Base-by-base conservation (phyloP, 2,888 invertebrate genomes). In the Pasiphila rectangulata region DNA sequence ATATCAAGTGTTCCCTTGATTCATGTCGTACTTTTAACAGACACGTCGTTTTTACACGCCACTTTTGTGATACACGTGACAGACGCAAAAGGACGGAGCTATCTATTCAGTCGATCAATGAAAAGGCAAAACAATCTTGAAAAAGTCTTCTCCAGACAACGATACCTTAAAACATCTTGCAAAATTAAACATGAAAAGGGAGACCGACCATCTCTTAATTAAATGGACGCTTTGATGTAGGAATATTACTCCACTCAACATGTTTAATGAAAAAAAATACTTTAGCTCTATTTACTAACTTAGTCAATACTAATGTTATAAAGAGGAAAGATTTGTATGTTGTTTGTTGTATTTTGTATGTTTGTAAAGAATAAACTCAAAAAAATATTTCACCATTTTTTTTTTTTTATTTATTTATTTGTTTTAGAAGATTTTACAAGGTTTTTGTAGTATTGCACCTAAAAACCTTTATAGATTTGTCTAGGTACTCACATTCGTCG, bases 241-340 rank as follows among this genome's bases (percentile, higher is more conserved):
- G 52, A 59, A 57, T 59, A 62, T 57, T 56, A 44, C 46, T 52
- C 44, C 43, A 46, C 43, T 45, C 32, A 51, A 50, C 43, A 52
- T 56, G 54, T 44, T 48, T 43, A 35, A 58, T 46, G 36, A 59
- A 56, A 57, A 50, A 57, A 54, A 46, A 27, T 21, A 41, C 24
- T 50, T 46, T 49, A 36, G 35, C 49, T 47, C 48, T 47, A 43
- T 53, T 59, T 47, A 44, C 9, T 9, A n/a, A 25, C 23, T 40
- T 19, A 30, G 29, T 36, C n/a, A 29, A 4, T 3, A 35, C 15
- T n/a, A n/a, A n/a, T n/a, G n/a, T n/a, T n/a, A n/a, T n/a, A n/a
- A n/a, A n/a, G n/a, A n/a, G n/a, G n/a, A n/a, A n/a, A n/a, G n/a
- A n/a, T n/a, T n/a, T n/a, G n/a, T n/a, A n/a, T n/a, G n/a, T n/a